Base-by-base conservation (phyloP, 1,140 invertebrate species). In the Plectus sambesii region DNA sequence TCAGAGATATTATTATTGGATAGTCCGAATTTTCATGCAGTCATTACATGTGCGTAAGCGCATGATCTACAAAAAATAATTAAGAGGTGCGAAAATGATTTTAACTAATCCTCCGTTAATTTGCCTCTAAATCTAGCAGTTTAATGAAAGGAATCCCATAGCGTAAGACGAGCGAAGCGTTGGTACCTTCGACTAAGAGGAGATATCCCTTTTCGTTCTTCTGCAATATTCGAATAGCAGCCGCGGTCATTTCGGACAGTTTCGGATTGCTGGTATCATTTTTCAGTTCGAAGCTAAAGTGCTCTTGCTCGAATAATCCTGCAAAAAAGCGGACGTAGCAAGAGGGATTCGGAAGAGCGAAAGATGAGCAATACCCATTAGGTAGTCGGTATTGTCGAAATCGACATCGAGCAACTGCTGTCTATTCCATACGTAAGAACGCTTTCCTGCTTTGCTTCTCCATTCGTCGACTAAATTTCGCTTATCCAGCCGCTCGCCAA, bases 111-210 rank as follows among this genome's bases (percentile, higher is more conserved):
- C n/a, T n/a, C n/a, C n/a, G n/a, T n/a, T n/a, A n/a, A n/a, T n/a
- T n/a, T n/a, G n/a, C n/a, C n/a, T n/a, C n/a, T n/a, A n/a, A n/a
- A n/a, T n/a, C n/a, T n/a, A n/a, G n/a, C n/a, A n/a, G n/a, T n/a
- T n/a, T n/a, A n/a, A n/a, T n/a, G n/a, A n/a, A n/a, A n/a, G n/a
- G n/a, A n/a, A n/a, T n/a, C n/a, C n/a, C n/a, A n/a, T n/a, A n/a
- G n/a, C n/a, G n/a, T n/a, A n/a, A n/a, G n/a, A n/a, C n/a, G n/a
- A n/a, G n/a, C n/a, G n/a, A n/a, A n/a, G n/a, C n/a, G n/a, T n/a
- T n/a, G n/a, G n/a, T 68, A 85, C 84, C 85, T 78, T 90, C 87
- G 3, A 89, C 82, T 60, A 90, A 82, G 8, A 90, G 70, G 63
- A 90, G 86, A 69, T 81, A 90, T 23, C 89, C 88, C 27, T 85